These are phyloP conservation scores for Acrobasis suavella DNA, from an alignment of 2,888 invertebrate genomes.

Conservation along the genomic window DNA sequence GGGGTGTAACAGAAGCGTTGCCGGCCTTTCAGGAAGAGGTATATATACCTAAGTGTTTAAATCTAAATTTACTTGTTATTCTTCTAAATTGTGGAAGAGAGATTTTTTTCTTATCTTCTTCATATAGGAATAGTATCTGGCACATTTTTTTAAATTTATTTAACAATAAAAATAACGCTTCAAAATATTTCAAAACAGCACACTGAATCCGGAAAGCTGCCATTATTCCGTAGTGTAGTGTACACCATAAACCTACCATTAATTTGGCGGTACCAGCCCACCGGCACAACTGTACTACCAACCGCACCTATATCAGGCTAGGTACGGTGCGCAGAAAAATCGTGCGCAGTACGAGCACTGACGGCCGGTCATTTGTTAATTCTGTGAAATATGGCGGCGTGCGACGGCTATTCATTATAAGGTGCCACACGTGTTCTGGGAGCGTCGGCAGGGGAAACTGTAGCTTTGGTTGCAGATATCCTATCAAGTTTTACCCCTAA, in stretches of 20 bases:
- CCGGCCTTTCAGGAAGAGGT: no score
- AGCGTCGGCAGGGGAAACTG: slow-evolving; percentile 51
- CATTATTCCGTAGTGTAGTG: slow-evolving; percentile 24
- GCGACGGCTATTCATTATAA: slow-evolving; percentile 80
- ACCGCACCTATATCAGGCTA: slow-evolving; percentile 77
- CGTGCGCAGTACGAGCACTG: slow-evolving; percentile 69
- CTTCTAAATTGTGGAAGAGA: no score
- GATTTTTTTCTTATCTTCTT: no score
- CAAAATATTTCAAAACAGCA: slow-evolving; percentile 9
- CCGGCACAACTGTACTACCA: slow-evolving; percentile 44
- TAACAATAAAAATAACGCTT: slow-evolving; percentile 3
- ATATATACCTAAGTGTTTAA: no score
- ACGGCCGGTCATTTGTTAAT: slow-evolving; percentile 81
- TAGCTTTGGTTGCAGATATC: neutral
- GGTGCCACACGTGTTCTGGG: slow-evolving; percentile 74
- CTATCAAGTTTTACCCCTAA: no score
- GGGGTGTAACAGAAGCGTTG: no score
- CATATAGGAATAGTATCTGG: no score
- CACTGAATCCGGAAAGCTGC: slow-evolving; percentile 17
- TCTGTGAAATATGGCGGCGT: slow-evolving; percentile 78
- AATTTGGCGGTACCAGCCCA: slow-evolving; percentile 46
- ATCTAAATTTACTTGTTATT: no score
- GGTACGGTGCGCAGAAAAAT: slow-evolving; percentile 80
- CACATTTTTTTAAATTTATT: neutral
- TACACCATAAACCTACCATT: slow-evolving; percentile 55